These are phyloP conservation scores for Apamea monoglypha DNA, from an alignment of 2,888 invertebrate genomes.

Conservation along the genomic window DNA sequence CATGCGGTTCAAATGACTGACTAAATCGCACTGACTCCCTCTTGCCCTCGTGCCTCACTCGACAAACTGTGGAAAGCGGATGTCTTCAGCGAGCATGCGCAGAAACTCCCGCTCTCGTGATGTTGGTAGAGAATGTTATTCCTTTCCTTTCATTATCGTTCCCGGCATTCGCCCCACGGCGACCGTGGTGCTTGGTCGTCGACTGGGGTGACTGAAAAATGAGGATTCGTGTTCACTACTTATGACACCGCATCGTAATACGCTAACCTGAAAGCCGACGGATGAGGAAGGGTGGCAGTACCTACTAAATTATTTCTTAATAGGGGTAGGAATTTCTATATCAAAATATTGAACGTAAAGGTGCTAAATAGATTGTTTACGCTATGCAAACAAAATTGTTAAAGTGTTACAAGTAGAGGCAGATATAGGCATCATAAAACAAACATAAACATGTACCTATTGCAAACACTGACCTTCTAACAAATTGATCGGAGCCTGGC, in stretches of 20 bases:
- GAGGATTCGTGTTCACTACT: slow-evolving; percentile 18
- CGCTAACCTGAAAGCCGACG: slow-evolving; percentile 16
- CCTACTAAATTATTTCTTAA: neutral
- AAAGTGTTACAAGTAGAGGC: neutral
- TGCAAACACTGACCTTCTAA: slow-evolving; percentile 24
- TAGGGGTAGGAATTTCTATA: neutral
- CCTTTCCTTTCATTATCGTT: slow-evolving; percentile 43
- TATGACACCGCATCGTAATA: slow-evolving; percentile 1
- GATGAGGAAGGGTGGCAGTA: neutral
- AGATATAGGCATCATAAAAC: neutral
- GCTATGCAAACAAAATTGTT: slow-evolving; percentile 14
- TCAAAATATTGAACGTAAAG: neutral
- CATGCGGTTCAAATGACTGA: slow-evolving; percentile 8
- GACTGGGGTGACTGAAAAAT: slow-evolving; percentile 12
- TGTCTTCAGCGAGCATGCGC: slow-evolving; percentile 43
- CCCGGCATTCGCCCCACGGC: slow-evolving; percentile 43
- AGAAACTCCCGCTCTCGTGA: slow-evolving; percentile 30
- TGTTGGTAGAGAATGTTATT: slow-evolving; percentile 41
- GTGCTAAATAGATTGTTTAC: slow-evolving; percentile 13
- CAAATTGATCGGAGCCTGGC: slow-evolving; percentile 38
- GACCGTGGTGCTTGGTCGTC: slow-evolving; percentile 13
- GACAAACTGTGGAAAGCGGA: slow-evolving; percentile 49
- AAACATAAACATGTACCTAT: slow-evolving; percentile 15
- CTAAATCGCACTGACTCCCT: slow-evolving; percentile 28
- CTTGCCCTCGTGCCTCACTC: slow-evolving; percentile 7